These are phyloP conservation scores for Cepaea hortensis DNA, from an alignment of 2,888 invertebrate species.

Conservation along the genomic window DNA sequence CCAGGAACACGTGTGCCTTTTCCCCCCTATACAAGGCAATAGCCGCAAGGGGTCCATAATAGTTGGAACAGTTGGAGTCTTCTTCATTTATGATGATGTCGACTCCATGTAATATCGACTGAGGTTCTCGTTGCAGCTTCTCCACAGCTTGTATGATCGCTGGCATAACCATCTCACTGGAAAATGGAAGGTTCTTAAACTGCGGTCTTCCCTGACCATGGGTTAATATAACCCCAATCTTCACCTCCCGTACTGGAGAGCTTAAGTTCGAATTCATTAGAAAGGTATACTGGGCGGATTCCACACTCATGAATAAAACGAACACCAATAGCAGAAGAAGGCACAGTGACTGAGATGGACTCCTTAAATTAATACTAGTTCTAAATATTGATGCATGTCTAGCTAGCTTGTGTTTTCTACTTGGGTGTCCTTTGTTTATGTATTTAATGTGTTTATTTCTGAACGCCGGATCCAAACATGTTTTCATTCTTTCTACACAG, in stretches of 20 bases:
- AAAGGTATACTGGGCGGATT: background rate
- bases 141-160: conserved; percentile 3
- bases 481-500: no score
- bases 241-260: background rate
- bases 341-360: no score
- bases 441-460: no score
- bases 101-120: background rate
- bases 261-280: background rate
- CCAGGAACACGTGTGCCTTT: conserved; percentile 70
- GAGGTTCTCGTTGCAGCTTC: background rate
- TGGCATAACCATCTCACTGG: conserved; percentile 2
- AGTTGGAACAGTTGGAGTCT: conserved; percentile 72
- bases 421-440: no score
- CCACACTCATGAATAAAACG: background rate
- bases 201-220: background rate
- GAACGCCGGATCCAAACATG: no score
- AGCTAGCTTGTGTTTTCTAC: no score
- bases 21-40: conserved; percentile 68
- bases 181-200: background rate
- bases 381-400: no score
- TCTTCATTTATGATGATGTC: conserved; percentile 43
- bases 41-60: conserved; percentile 69
- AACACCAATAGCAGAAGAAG: background rate
- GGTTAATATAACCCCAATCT: conserved; percentile 25
- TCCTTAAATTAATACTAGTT: no score